phyloP scores from a whole-genome alignment of 2,797 vertebrate species.

The Myotis vivesi region DNA sequence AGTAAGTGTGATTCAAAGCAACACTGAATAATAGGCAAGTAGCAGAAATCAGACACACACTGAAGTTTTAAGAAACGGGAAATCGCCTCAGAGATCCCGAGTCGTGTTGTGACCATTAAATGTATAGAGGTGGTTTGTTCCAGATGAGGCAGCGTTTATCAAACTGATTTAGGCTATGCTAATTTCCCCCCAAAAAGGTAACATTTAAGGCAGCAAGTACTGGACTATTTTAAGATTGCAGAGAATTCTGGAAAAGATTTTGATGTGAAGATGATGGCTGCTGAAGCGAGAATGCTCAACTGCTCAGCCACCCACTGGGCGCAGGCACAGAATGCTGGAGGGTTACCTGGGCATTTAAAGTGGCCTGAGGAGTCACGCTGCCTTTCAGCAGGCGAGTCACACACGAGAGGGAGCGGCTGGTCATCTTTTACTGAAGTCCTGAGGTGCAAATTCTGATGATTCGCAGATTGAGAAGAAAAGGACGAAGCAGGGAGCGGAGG shows the following conservation, averaged over 20 bases:
- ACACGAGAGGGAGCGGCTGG: conserved; percentile 80
- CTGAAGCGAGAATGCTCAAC: not conserved
- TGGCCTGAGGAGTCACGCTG: conserved; percentile 79
- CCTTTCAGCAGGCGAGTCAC: conserved; percentile 68
- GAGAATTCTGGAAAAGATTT: not conserved
- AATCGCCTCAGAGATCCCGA: not conserved
- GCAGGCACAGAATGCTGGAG: not conserved
- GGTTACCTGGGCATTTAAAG: conserved; percentile 89
- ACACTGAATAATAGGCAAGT: not conserved
- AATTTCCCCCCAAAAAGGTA: not conserved
- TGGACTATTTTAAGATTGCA: not conserved
- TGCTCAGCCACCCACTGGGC: not conserved
- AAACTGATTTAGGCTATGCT: not conserved
- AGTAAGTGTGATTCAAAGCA: not conserved
- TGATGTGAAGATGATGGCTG: not conserved
- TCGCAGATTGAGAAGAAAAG: conserved; percentile 25
- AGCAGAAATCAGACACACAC: not conserved
- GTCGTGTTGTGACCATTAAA: not conserved
- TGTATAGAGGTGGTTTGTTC: not conserved
- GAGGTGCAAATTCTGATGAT: conserved; percentile 42
- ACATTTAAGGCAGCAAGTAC: not conserved
- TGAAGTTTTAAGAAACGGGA: not conserved
- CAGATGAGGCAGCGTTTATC: not conserved
- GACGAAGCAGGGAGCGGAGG: not conserved
- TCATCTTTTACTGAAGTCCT: conserved; percentile 63